phyloP scores from a whole-genome alignment of 2,888 invertebrate genomes.

The Drosophila paranaensis region DNA sequence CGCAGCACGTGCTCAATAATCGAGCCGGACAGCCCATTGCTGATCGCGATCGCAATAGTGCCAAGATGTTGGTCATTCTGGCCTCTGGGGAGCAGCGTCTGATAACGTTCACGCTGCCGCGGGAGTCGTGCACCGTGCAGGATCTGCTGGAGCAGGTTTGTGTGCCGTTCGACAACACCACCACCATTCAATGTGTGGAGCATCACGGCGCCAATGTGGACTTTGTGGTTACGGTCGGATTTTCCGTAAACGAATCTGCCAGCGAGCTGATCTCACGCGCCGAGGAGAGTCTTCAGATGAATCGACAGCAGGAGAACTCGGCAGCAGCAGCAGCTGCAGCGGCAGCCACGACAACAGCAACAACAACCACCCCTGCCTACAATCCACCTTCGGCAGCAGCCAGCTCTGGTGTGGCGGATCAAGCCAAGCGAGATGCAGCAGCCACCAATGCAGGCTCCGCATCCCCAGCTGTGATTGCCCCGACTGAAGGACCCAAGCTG shows the following conservation, averaged over 20 bases:
- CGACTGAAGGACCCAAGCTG: slow-evolving; percentile 87
- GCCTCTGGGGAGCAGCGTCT: slow-evolving; percentile 92
- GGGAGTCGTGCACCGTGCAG: slow-evolving; percentile 92
- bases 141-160: slow-evolving; percentile 92
- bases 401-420: slow-evolving; percentile 46
- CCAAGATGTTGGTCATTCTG: slow-evolving; percentile 92
- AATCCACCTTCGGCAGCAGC: slow-evolving; percentile 32
- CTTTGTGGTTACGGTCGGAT: slow-evolving; percentile 91
- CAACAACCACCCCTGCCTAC: slow-evolving; percentile 33
- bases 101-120: slow-evolving; percentile 92
- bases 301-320: slow-evolving; percentile 78
- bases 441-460: slow-evolving; percentile 19
- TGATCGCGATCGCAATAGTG: slow-evolving; percentile 86
- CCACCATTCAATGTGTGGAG: slow-evolving; percentile 90
- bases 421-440: slow-evolving; percentile 45
- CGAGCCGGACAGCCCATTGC: slow-evolving; percentile 81
- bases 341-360: slow-evolving; percentile 18
- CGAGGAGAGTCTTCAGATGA: slow-evolving; percentile 83
- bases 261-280: slow-evolving; percentile 84
- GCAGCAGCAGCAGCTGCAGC: slow-evolving; percentile 21
- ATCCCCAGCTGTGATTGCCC: slow-evolving; percentile 69
- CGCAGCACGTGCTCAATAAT: slow-evolving; percentile 84
- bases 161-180: slow-evolving; percentile 89
- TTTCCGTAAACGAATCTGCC: slow-evolving; percentile 83
- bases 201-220: slow-evolving; percentile 91